Conservation (phyloP, 2,113 vertebrate genomes). For the Anguilla rostrata region DNA sequence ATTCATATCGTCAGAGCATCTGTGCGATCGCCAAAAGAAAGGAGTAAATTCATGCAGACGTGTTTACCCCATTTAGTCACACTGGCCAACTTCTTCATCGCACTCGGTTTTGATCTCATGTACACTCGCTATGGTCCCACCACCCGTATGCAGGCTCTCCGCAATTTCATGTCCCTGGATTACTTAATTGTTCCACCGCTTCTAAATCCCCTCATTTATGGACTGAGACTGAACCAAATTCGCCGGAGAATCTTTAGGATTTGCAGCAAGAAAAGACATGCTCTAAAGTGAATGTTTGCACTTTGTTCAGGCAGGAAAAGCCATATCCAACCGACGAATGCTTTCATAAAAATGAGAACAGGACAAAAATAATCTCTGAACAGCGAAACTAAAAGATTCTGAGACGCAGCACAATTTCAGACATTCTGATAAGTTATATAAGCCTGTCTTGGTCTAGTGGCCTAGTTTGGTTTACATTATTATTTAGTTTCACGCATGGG, state of each 20-base stretch:
- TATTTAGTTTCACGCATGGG: too few species aligned
- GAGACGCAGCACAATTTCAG: too few species aligned
- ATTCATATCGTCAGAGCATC: background rate
- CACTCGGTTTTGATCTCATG: slow-evolving; percentile 9
- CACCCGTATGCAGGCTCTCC: background rate
- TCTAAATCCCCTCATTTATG: background rate
- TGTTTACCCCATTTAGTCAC: slow-evolving; percentile 19
- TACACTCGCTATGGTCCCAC: background rate
- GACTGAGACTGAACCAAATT: slow-evolving; percentile 7
- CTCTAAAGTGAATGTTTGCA: background rate
- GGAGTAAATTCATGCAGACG: slow-evolving; percentile 3
- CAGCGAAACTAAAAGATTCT: too few species aligned
- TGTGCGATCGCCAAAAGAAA: background rate
- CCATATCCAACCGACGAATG: too few species aligned
- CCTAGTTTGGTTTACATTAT: too few species aligned
- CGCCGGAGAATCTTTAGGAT: background rate
- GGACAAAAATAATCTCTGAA: too few species aligned
- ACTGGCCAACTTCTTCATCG: slow-evolving; percentile 8
- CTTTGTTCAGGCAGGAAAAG: too few species aligned
- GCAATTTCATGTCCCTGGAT: slow-evolving; percentile 42
- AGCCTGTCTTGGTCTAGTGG: too few species aligned
- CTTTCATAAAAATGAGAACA: too few species aligned
- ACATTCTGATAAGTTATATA: too few species aligned
- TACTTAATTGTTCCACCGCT: slow-evolving; percentile 46
- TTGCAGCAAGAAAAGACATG: slow-evolving; percentile 5